A percentile compares a stretch with the other conserved stretches of the same genome.
These are phyloP conservation scores for Sylvicola cinctus DNA, from an alignment of 2,888 invertebrate species.

Conservation along the genomic window DNA sequence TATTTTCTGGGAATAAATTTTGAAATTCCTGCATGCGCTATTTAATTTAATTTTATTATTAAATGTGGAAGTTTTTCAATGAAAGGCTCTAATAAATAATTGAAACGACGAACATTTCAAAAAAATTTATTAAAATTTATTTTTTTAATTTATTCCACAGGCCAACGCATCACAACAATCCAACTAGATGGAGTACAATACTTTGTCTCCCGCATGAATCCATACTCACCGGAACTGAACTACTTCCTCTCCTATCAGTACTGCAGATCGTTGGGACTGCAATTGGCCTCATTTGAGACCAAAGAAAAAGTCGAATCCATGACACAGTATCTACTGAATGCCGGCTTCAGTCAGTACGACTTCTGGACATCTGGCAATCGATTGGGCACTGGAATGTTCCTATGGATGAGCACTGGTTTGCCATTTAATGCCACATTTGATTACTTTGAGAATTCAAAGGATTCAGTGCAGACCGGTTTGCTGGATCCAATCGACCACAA, in stretches of 20 bases:
- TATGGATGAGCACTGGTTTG: conserved; percentile 78
- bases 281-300: conserved; percentile 67
- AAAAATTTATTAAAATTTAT: background rate
- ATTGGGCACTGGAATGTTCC: conserved; percentile 66
- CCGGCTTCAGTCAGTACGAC: conserved; percentile 67
- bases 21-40: too few species aligned
- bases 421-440: conserved; percentile 79
- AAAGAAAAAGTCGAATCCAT: conserved; percentile 73
- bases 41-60: too few species aligned
- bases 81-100: too few species aligned
- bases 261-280: conserved; percentile 66
- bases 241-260: conserved; percentile 76
- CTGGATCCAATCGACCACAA: conserved; percentile 38
- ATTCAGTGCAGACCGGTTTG: conserved; percentile 21
- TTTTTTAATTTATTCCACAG: conserved; percentile 28
- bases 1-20: too few species aligned
- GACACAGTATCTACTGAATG: conserved; percentile 61
- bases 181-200: conserved; percentile 71
- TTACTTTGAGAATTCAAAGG: conserved; percentile 45
- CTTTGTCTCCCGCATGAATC: conserved; percentile 71
- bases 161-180: conserved; percentile 70
- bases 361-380: conserved; percentile 82
- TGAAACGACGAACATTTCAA: too few species aligned
- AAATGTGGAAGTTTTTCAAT: too few species aligned
- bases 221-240: conserved; percentile 67